Evolutionary conservation across 30 jellyfish, hydroid and myxozoan species (phyloP), one percentile per base, ranked within the genome.

Genomic region (Nemopilema nomurai): DNA sequence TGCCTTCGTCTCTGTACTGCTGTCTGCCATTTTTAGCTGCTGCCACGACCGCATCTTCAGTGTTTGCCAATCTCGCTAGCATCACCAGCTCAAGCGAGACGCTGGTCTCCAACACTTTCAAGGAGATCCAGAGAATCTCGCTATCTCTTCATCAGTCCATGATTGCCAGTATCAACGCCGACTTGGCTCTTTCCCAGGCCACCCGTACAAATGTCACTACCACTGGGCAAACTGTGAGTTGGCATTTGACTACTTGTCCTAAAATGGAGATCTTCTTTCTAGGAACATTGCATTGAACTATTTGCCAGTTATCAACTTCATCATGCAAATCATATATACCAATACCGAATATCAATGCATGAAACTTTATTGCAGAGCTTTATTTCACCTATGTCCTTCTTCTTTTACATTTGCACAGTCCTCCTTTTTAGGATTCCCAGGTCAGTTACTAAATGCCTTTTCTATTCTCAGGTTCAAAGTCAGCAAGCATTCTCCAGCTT

Each of bases 141-240:
- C 75, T 83, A 71, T 30, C 86, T 18, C 24, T 41, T 32, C 92
- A 83, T 49, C 92, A 83, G 49, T 57, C 92, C 4, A 83, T 83
- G 86, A 57, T 83, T 0, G 23, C 69, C 30, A 77, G 70, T 0
- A 90, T 90, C 68, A 81, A 78, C 62, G 78, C 69, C 23, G 97
- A 90, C 70, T 70, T 90, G 74, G 87, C 91, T 17, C 82, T 84
- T 28, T 90, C 97, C n/a, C 85, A 90, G 62, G 63, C 87, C 49
- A 70, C 80, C 51, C 50, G 82, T 30, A 50, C 62, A 18, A 90
- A 78, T 50, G 89, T 90, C 7, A 21, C 97, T 33, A 62, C 41
- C 18, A 63, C 80, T 17, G 92, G 95, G 26, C 85, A 80, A 51
- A 32, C 88, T 69, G 97, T 90, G 50, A 49, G 94, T 52, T 27